phyloP scores from a whole-genome alignment of 2,888 invertebrate genomes.

The Allygus modestus region DNA sequence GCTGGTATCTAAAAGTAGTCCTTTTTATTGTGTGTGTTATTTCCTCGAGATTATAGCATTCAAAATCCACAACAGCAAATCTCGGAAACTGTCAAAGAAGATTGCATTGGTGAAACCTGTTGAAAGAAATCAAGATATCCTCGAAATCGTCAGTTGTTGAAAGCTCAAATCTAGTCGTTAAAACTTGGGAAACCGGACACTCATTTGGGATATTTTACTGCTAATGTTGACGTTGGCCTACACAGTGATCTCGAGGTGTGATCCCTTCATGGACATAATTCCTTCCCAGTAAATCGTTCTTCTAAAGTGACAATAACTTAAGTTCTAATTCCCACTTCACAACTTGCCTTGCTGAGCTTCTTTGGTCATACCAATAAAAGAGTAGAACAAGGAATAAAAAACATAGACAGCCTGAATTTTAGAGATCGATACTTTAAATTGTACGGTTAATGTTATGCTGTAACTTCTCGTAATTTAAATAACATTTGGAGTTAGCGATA shows the following conservation, averaged over 20 bases:
- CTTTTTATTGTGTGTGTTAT: conserved; percentile 11
- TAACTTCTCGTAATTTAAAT: too few relatives aligned
- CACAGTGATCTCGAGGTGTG: not conserved
- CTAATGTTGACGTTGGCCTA: conserved; percentile 26
- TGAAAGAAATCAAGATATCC: conserved; percentile 40
- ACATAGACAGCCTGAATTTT: too few relatives aligned
- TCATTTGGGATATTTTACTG: conserved; percentile 27
- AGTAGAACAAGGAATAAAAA: too few relatives aligned
- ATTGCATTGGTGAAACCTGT: conserved; percentile 19
- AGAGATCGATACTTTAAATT: too few relatives aligned
- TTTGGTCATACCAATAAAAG: too few relatives aligned
- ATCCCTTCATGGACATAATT: not conserved
- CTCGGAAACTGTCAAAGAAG: conserved; percentile 6
- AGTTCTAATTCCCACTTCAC: too few relatives aligned
- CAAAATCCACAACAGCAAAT: conserved; percentile 18
- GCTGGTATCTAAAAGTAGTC: not conserved
- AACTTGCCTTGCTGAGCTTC: too few relatives aligned
- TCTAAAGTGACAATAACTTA: too few relatives aligned
- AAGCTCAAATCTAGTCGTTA: conserved; percentile 41
- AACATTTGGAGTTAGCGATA: too few relatives aligned
- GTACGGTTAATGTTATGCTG: too few relatives aligned
- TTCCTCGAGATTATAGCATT: not conserved
- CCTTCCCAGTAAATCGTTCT: too few relatives aligned
- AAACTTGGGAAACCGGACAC: not conserved
- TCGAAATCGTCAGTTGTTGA: conserved; percentile 11